Base-by-base conservation (phyloP, 2,888 invertebrate genomes). In the Dryobotodes eremita region DNA sequence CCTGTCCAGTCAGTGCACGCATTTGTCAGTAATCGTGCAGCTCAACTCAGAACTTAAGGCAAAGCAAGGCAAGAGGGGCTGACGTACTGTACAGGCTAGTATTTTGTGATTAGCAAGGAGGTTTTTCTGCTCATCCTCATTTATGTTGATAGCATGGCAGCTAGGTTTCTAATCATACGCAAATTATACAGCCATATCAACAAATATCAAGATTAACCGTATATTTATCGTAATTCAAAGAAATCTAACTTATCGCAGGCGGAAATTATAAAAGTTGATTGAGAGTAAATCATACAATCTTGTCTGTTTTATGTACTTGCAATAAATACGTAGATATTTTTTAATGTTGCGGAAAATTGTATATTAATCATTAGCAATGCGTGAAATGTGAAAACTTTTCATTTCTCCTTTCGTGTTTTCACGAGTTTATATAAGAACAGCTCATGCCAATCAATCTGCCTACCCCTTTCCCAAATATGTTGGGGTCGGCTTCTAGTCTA, bases 211-310 rank as follows among this genome's bases (percentile, higher is more conserved):
- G 80, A 77, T 80, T 31, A 83, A 17, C 46, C 20, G 4, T 31
- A 17, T 42, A 55, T 59, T 83, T 80, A 80, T 80, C 53, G 65
- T 13, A 70, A n/a, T 80, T 83, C 83, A 61, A 59, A 80, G 83
- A 42, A 83, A 65, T 70, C 65, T 71, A 26, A 68, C 48, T 69
- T 71, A 83, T 83, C 78, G 13, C 23, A 20, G 15, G 31, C 50
- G 81, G 81, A 82, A 78, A 83, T 70, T 11, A 15, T 81, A 66
- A 77, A 71, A 2, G 64, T 26, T 64, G 69, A 70, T 71, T 79
- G 61, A 82, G 79, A 82, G 50, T 71, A 77, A 78, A 53, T 78
- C 50, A 71, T 59, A 46, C 17, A 68, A 57, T 57, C 55, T 50
- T 78, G 15, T 65, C 42, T 71, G 61, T 71, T 77, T 77, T 80